phyloP scores from a whole-genome alignment of 2,797 vertebrate genomes.

The Glyptemys insculpta region DNA sequence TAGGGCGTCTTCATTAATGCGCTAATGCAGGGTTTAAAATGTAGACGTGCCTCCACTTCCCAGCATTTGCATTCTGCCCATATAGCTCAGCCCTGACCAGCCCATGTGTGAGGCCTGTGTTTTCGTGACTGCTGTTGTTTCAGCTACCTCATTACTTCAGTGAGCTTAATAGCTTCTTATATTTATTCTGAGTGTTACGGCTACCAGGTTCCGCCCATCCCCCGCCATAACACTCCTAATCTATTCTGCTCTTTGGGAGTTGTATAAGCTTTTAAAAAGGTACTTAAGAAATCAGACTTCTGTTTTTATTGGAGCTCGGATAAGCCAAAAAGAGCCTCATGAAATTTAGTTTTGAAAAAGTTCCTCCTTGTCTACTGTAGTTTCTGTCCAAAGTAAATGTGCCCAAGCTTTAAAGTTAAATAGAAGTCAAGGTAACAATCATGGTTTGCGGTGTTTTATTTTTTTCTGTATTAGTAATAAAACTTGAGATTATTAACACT shows the following conservation, averaged over 20 bases:
- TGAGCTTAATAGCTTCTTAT: neutral
- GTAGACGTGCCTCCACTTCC: neutral
- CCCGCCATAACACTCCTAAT: fast-evolving
- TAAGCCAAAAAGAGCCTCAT: neutral
- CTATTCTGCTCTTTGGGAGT: neutral
- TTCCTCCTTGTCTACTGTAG: neutral
- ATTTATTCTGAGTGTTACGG: neutral
- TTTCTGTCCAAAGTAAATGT: conserved; percentile 16
- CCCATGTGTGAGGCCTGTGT: neutral
- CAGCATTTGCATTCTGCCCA: fast-evolving
- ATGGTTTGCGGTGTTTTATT: neutral
- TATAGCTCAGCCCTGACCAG: fast-evolving
- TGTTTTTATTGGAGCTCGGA: neutral
- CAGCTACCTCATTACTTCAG: neutral
- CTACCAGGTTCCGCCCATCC: neutral
- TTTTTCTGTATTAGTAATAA: neutral
- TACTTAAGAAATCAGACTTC: conserved; percentile 2
- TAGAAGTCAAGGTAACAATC: neutral
- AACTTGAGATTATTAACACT: neutral
- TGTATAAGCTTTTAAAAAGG: neutral
- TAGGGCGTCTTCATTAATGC: neutral
- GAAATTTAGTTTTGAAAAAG: neutral
- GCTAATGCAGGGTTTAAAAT: neutral
- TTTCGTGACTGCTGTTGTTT: neutral
- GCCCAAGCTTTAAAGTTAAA: neutral